Evolutionary conservation across 2,888 invertebrate genomes (phyloP), one percentile per base, ranked within the genome.

Genomic region (Nephrocerus scutellatus): DNA sequence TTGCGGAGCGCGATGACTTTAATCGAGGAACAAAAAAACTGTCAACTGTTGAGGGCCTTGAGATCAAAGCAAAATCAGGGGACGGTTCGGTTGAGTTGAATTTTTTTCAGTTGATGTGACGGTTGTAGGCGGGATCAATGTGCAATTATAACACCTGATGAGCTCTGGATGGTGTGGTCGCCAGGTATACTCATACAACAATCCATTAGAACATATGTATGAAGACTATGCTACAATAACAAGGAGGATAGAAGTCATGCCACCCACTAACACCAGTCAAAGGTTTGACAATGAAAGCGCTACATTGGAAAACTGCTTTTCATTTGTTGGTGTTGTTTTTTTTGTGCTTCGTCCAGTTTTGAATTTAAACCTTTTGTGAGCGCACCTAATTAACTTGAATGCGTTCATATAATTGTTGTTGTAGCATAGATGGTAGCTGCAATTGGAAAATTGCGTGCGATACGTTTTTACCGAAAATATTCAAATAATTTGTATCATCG

Each of bases 361-460:
- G 20, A 29, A 31, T 31, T 44, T n/a, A n/a, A n/a, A n/a, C 39
- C 34, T 41, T 54, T 55, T 46, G 40, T 41, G 37, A 36, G 55
- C 57, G 55, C 58, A 53, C 54, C 54, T 58, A 60, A 62, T 60
- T 63, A 62, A 59, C 55, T 59, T 51, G 51, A 62, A 53, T 53
- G 51, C 56, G 54, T 55, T 54, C 54, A 59, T 44, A 31, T 44
- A 42, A 47, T 42, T 46, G 44, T 41, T 41, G 16, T 42, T 26
- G 25, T 37, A 25, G 43, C 43, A 18, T 30, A 50, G 57, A 40
- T 39, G 36, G 38, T 39, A 49, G 36, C 45, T 47, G 46, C 45
- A 36, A 51, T 43, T 52, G 49, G 32, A 23, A 22, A 30, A 30
- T 30, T 21, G 30, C 4, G 8, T 19, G 6, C 19, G 37, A 38